phyloP scores from a whole-genome alignment of 2,888 invertebrate species.

The Eueremaeus valkanovi region DNA sequence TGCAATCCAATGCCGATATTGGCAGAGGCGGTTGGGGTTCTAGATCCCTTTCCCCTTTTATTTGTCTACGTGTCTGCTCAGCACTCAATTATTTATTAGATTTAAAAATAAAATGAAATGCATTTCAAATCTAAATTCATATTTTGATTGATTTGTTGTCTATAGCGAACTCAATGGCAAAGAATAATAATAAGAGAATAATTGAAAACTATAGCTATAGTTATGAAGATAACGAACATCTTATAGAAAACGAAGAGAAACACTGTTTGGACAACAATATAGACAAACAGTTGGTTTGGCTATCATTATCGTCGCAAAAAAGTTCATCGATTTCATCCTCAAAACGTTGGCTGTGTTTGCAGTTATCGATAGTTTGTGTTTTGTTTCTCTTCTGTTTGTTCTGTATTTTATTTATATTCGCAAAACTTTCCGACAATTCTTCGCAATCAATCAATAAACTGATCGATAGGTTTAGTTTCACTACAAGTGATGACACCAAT shows the following conservation, averaged over 20 bases:
- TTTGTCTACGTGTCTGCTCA: too few species aligned
- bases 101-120: too few species aligned
- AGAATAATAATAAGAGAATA: background rate
- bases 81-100: too few species aligned
- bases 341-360: constrained; percentile 2
- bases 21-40: too few species aligned
- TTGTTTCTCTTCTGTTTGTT: background rate
- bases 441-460: constrained; percentile 10
- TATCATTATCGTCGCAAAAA: background rate
- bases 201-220: constrained; percentile 5
- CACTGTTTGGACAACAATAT: background rate
- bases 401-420: background rate
- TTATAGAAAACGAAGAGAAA: constrained; percentile 4
- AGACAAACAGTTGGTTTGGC: constrained; percentile 13
- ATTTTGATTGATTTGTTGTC: too few species aligned
- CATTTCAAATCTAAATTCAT: too few species aligned
- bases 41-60: too few species aligned
- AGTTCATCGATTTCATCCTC: background rate
- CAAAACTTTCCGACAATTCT: background rate
- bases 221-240: constrained; percentile 7
- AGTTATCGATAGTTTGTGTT: constrained; percentile 25
- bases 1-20: too few species aligned
- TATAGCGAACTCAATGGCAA: background rate
- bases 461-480: background rate
- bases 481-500: constrained; percentile 16